Percentiles rank a stretch among this genome's conserved stretches.
Evolutionary conservation across 1,140 invertebrate species (phyloP).

Genomic region (Procambarus clarkii): DNA sequence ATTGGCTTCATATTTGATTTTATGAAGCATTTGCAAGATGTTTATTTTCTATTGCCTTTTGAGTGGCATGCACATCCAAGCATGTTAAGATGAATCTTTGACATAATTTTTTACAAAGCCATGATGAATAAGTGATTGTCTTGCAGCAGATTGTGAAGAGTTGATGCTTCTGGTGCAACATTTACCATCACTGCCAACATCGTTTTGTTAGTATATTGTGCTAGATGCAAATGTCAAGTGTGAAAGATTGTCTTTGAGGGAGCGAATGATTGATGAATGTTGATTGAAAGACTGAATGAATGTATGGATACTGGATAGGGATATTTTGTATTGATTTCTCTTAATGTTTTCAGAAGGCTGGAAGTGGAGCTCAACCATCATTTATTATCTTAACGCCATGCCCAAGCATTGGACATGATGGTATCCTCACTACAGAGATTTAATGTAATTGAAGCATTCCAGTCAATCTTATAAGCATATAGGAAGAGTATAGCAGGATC

Average conservation of each 20-base stretch:
- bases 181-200: neutral
- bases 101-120: conserved; percentile 1
- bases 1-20: conserved; percentile 59
- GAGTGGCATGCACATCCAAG: conserved; percentile 55
- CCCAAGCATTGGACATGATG: conserved; percentile 35
- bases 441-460: conserved; percentile 3
- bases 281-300: neutral
- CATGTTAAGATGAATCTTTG: conserved; percentile 46
- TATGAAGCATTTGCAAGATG: conserved; percentile 46
- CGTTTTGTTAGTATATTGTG: neutral
- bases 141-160: conserved; percentile 16
- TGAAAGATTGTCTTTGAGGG: neutral
- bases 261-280: neutral
- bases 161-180: conserved; percentile 3
- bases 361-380: conserved; percentile 37
- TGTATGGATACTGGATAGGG: neutral
- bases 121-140: neutral
- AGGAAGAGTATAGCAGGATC: neutral
- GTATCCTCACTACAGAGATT: conserved; percentile 4
- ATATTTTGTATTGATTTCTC: neutral
- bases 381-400: conserved; percentile 33
- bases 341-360: conserved; percentile 20
- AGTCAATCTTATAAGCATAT: neutral
- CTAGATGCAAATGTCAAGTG: neutral
- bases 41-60: conserved; percentile 36